Base-by-base conservation (phyloP, 2,888 invertebrate genomes). In the Caenorhabditis uteleia region DNA sequence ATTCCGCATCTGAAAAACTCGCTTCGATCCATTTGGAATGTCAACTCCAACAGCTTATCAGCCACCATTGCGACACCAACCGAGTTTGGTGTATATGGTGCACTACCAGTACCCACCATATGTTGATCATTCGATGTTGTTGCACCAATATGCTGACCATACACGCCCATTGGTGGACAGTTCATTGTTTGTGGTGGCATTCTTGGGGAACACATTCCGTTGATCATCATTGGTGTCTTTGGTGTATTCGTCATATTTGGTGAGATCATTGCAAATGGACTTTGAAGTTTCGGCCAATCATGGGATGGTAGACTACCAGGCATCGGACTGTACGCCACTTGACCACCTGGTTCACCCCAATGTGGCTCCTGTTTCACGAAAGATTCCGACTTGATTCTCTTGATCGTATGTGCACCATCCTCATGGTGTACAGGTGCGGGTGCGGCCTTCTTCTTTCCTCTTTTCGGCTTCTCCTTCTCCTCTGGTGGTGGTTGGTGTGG, bases 51-150 rank as follows among this genome's bases (percentile, higher is more conserved):
- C 23, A 14, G 12, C 27, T 26, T 25, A 3, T 27, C 18, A 2
- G 27, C n/a, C 12, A n/a, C 8, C 36, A 16, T 43, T 23, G 16
- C 36, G 25, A n/a, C n/a, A 12, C 31, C 38, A 29, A 65, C 58
- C n/a, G 58, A 58, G 16, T 42, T 50, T 2, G 65, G 65, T 12
- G 65, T 65, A 42, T 65, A 65, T 2, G 65, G 65, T 12, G 65
- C 65, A 7, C 50, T 50, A 38, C 65, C 65, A 0, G 57, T 50
- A 29, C 29, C 29, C 14, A 45, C 27, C 20, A 46, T 39, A 12
- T 29, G 7, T 16, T 38, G 33, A 33, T 46, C 57, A 18, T 49
- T 43, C 26, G 58, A 39, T 26, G 38, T 46, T 39, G 36, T 51
- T 29, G 39, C 46, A 8, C 39, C 45, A 25, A 36, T 42, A 4